Base-by-base conservation (phyloP, 1,140 invertebrate species). In the Brevipalpus yothersi region DNA sequence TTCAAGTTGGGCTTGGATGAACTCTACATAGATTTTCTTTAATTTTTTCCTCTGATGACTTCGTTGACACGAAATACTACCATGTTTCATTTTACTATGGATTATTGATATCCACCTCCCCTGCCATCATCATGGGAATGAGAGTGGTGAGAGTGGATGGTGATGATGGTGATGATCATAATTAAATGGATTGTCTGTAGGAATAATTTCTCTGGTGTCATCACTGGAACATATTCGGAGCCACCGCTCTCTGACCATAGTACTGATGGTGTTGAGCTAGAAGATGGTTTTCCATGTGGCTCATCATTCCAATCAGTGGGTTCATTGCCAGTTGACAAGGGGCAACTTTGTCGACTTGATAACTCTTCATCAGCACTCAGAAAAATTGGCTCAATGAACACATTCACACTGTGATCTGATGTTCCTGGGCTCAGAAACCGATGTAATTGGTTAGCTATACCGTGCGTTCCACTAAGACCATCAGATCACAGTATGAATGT, bases 391-490 rank as follows among this genome's bases (percentile, higher is more conserved):
- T 58, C 49, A 31, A 58, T 19, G 45, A 49, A 58, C 12, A 58
- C 58, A 51, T 41, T 58, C 4, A 55, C 12, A 41, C 15, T 41
- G 23, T 31, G 23, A 41, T 55, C 53, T 11, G 53, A 31, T n/a
- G 21, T 21, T 39, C 58, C 40, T 10, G 13, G 23, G 9, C 41
- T 58, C 19, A 49, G 15, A 12, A 58, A 5, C 40, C 58, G 43
- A 13, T 43, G 58, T 5, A 58, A 31, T 45, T 51, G 58, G 8
- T 61, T 47, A 42, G 49, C 43, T 10, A 62, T 21, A 13, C 31
- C 23, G 40, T 58, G 58, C 5, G 53, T 62, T 41, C 59, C 62
- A 39, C 59, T 59, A 40, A 23, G 39, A 19, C 64, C 66, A 59
- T 67, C 66, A 17, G 53, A 55, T 41, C 23, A 31, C 23, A 41